Evolutionary conservation across 2,113 vertebrate species (phyloP), one percentile per base, ranked within the genome.

Genomic region (Ascaphus truei): DNA sequence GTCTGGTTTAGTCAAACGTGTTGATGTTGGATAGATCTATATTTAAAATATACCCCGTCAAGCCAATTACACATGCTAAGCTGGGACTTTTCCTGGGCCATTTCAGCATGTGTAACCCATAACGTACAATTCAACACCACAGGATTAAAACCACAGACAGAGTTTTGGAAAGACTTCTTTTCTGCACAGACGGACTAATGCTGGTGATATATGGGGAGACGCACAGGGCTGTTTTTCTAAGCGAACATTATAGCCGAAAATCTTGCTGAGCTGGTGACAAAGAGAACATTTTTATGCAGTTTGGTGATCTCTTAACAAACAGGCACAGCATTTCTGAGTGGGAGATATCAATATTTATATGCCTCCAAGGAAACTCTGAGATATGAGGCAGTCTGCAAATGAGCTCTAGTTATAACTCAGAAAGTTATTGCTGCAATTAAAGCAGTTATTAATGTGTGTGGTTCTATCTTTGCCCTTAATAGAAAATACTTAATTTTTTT

Each of bases 11-110:
- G 37, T 13, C 15, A 51, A 36, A 61, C 68, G 0, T 59, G 27
- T 66, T 77, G 76, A 52, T 56, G 67, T 31, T 61, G 61, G 62
- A 73, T 11, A 25, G 47, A 41, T 39, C 12, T 68, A 5, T 18
- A 73, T 76, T 48, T 43, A 53, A 67, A 80, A 74, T 6, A 3
- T 39, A 55, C 33, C 2, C 53, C 3, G 18, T 27, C 7, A 18
- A 48, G 48, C 16, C 26, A 68, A 15, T 22, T 65, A 69, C 58
- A 2, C 58, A 31, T 64, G 57, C 33, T 45, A 25, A 43, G 7
- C n/a, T 63, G 29, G 73, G 66, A 9, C 30, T 43, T 55, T 56
- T 72, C 31, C 33, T n/a, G 33, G 41, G 52, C 9, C 68, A 13
- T 73, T 55, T 20, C 20, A 55, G 1, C 34, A 31, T 68, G 12